phyloP scores from a whole-genome alignment of 2,113 vertebrate genomes.

The Mesoclemmys tuberculata region DNA sequence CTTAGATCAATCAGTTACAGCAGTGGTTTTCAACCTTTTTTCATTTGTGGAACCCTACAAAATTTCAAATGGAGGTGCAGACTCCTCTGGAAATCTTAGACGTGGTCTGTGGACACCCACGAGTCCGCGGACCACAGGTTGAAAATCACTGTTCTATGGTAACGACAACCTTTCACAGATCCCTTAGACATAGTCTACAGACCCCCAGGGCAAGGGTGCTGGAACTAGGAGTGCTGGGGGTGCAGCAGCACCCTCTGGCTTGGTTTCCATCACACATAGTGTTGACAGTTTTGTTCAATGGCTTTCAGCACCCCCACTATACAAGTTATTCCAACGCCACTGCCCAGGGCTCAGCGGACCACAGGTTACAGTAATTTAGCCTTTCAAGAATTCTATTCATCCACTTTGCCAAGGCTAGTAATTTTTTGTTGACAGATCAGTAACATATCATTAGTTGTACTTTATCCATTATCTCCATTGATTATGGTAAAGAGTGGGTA shows the following conservation, averaged over 20 bases:
- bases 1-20: background rate
- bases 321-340: background rate
- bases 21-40: background rate
- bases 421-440: constrained; percentile 1
- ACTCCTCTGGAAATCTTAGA: background rate
- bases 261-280: background rate
- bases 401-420: background rate
- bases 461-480: background rate
- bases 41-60: background rate
- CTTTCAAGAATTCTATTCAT: background rate
- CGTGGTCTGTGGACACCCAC: no score
- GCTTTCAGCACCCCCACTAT: background rate
- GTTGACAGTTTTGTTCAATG: background rate
- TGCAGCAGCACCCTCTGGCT: background rate
- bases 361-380: background rate
- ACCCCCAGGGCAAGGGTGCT: background rate
- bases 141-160: background rate
- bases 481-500: fast-evolving
- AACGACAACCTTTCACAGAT: background rate
- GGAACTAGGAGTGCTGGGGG: background rate
- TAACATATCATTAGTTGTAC: background rate
- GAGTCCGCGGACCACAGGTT: background rate
- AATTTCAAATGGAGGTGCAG: background rate
- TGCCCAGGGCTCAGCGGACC: background rate
- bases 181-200: background rate